These are phyloP conservation scores for Lipophrys pholis DNA, from an alignment of 2,113 vertebrate species.

Conservation along the genomic window DNA sequence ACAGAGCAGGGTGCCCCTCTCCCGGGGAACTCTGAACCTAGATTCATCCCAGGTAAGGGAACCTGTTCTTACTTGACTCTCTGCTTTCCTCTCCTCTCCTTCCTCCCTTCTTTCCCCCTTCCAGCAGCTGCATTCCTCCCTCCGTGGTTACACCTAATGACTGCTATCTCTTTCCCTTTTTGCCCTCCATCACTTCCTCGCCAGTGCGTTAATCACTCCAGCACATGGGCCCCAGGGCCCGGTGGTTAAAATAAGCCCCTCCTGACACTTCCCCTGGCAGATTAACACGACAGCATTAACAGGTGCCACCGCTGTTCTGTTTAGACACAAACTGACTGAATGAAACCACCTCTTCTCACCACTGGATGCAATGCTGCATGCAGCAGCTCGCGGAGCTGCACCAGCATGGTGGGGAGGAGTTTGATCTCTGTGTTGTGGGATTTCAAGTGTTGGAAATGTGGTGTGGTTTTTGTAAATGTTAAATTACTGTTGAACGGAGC, in stretches of 20 bases:
- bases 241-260: slow-evolving; percentile 78
- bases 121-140: slow-evolving; percentile 72
- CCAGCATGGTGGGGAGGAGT: slow-evolving; percentile 9
- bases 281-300: slow-evolving; percentile 80
- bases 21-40: slow-evolving; percentile 36
- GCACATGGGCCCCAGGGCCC: slow-evolving; percentile 68
- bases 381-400: slow-evolving; percentile 54
- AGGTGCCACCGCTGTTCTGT: slow-evolving; percentile 67
- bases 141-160: slow-evolving; percentile 72
- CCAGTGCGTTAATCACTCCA: slow-evolving; percentile 68
- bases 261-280: slow-evolving; percentile 77
- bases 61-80: slow-evolving; percentile 76
- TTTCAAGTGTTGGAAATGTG: slow-evolving; percentile 8
- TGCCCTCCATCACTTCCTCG: slow-evolving; percentile 65
- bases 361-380: slow-evolving; percentile 55
- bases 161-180: slow-evolving; percentile 70
- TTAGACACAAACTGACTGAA: slow-evolving; percentile 25
- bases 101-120: slow-evolving; percentile 47
- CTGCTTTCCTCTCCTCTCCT: slow-evolving; percentile 15
- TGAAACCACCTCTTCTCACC: slow-evolving; percentile 28
- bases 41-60: slow-evolving; percentile 59
- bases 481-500: background rate
- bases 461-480: background rate
- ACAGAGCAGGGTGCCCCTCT: slow-evolving; percentile 15
- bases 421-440: slow-evolving; percentile 15